Evolutionary conservation across 2,797 vertebrate species (phyloP).

Genomic region (Scleropages formosus): DNA sequence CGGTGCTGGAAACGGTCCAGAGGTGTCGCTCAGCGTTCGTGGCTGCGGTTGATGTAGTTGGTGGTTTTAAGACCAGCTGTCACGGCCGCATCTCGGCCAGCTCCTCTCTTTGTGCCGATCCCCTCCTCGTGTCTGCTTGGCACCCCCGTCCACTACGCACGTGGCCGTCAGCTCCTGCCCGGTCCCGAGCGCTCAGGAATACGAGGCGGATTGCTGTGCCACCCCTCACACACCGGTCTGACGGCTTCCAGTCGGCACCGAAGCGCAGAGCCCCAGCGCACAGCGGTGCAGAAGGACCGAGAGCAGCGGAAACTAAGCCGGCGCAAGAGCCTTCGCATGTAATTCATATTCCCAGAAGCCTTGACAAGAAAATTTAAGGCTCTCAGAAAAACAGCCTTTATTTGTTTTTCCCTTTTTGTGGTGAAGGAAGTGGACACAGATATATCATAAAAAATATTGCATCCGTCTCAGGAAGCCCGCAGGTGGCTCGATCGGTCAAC

Average conservation of each 20-base stretch:
- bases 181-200: constrained; percentile 3
- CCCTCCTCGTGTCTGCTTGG: background rate
- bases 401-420: background rate
- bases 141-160: constrained; percentile 16
- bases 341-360: constrained; percentile 20
- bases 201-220: background rate
- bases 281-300: background rate
- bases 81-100: background rate
- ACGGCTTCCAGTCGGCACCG: background rate
- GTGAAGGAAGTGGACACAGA: constrained; percentile 12
- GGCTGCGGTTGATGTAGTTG: background rate
- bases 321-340: background rate
- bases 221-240: constrained; percentile 1
- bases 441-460: constrained; percentile 2
- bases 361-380: constrained; percentile 8
- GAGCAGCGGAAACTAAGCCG: background rate
- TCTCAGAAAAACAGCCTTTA: background rate
- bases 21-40: constrained; percentile 15
- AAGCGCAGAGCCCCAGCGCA: constrained; percentile 8
- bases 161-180: background rate
- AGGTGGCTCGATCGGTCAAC: background rate
- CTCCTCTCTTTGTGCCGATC: constrained; percentile 6
- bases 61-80: constrained; percentile 9
- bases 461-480: background rate
- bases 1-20: constrained; percentile 65